Conservation (phyloP, 2,113 vertebrate genomes). For the Rhinolophus sinicus region DNA sequence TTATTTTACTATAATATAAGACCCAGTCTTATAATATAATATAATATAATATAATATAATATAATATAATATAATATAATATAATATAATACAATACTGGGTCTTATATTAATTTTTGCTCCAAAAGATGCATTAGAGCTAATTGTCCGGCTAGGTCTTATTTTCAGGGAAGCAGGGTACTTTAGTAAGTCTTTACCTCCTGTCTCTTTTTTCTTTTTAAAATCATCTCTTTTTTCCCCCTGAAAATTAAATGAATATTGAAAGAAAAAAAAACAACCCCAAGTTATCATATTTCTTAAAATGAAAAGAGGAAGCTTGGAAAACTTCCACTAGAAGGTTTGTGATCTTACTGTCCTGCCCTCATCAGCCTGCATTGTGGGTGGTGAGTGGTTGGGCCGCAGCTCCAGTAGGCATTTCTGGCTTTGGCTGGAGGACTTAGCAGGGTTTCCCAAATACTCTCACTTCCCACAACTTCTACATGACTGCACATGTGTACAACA, state of each 20-base stretch:
- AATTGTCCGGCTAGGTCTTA: too few relatives aligned
- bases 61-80: too few relatives aligned
- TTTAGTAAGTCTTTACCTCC: neutral
- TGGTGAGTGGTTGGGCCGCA: too few relatives aligned
- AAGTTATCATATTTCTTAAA: neutral
- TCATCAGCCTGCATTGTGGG: neutral
- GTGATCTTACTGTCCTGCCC: too few relatives aligned
- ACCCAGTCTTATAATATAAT: too few relatives aligned
- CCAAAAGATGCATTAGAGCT: too few relatives aligned
- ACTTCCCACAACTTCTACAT: neutral
- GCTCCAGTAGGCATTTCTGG: neutral
- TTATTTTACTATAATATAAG: too few relatives aligned
- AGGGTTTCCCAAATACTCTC: neutral
- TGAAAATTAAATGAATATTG: neutral
- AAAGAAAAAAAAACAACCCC: neutral
- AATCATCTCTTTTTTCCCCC: neutral
- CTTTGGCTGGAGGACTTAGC: neutral
- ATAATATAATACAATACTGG: too few relatives aligned
- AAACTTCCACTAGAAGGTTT: neutral
- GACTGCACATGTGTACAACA: neutral
- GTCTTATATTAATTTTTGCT: too few relatives aligned
- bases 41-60: too few relatives aligned
- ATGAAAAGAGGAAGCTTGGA: neutral
- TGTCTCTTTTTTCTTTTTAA: neutral
- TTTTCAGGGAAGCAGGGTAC: too few relatives aligned